Conservation (phyloP, 2,888 invertebrate genomes). For the Barypeithes pellucidus region DNA sequence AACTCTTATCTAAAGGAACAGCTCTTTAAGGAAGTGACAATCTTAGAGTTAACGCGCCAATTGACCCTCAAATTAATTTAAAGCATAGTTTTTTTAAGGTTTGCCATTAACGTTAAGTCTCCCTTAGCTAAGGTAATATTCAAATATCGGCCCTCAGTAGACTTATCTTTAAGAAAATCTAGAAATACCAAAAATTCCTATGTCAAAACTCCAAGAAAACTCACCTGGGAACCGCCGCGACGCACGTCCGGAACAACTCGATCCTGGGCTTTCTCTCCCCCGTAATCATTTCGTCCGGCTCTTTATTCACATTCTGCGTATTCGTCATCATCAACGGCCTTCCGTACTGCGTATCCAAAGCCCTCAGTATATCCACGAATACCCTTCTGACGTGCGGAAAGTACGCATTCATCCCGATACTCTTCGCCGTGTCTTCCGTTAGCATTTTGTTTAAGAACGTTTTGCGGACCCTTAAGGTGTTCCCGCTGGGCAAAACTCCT, state of each 20-base stretch:
- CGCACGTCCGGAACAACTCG: conserved; percentile 97
- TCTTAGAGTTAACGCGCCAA: no score
- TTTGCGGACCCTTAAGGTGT: conserved; percentile 92
- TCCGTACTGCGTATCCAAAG: conserved; percentile 96
- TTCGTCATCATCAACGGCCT: conserved; percentile 98
- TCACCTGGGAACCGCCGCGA: conserved; percentile 94
- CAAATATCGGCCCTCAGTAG: no score
- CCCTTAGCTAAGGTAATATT: no score
- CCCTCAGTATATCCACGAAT: conserved; percentile 95
- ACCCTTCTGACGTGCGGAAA: conserved; percentile 96
- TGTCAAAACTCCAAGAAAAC: neutral
- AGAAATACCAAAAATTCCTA: no score
- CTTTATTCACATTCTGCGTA: conserved; percentile 95
- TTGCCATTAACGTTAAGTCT: no score
- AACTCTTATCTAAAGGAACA: no score
- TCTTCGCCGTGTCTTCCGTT: conserved; percentile 95
- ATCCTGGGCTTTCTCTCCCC: conserved; percentile 98
- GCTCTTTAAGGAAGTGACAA: no score
- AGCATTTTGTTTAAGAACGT: conserved; percentile 97
- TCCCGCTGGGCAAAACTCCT: conserved; percentile 95
- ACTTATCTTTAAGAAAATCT: no score
- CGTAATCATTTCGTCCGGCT: conserved; percentile 91
- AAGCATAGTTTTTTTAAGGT: no score
- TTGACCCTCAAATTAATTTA: no score
- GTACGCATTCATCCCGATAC: conserved; percentile 97